phyloP scores from a whole-genome alignment of 2,797 vertebrate genomes.

The Sparus aurata region DNA sequence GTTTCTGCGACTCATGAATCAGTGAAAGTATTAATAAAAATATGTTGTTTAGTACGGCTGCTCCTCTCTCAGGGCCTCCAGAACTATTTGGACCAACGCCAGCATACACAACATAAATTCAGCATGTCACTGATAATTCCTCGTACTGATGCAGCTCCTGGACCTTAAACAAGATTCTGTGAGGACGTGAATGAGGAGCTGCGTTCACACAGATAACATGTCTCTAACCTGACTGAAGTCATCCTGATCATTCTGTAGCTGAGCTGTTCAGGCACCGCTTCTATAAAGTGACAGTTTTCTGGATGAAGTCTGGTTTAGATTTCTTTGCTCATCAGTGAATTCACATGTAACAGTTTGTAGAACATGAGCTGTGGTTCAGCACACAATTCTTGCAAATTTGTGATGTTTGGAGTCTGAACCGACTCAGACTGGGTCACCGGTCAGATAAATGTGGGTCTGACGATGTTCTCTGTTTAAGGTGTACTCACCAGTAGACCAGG shows the following conservation, averaged over 20 bases:
- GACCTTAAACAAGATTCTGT: not conserved
- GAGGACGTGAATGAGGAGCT: not conserved
- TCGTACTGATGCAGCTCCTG: not conserved
- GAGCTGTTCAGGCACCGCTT: no score
- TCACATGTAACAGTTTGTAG: no score
- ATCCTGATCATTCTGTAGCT: no score
- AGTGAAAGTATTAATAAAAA: not conserved
- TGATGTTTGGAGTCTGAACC: not conserved
- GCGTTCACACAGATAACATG: no score
- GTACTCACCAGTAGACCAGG: conserved; percentile 86
- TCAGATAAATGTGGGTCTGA: not conserved
- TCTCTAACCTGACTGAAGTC: no score
- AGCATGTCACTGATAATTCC: not conserved
- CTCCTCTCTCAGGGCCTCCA: not conserved
- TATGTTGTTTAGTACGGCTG: not conserved
- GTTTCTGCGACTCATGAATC: not conserved
- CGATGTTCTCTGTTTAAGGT: not conserved
- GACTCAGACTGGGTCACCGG: not conserved
- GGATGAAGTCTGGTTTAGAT: no score
- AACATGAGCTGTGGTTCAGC: no score
- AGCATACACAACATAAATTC: not conserved
- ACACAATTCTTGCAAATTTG: not conserved
- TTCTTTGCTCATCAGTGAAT: no score
- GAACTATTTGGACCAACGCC: not conserved
- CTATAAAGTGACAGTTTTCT: no score